Percentiles rank a stretch among this genome's conserved stretches.
These are phyloP conservation scores for Perizoma affinitatum DNA, from an alignment of 2,888 invertebrate genomes.

Conservation along the genomic window DNA sequence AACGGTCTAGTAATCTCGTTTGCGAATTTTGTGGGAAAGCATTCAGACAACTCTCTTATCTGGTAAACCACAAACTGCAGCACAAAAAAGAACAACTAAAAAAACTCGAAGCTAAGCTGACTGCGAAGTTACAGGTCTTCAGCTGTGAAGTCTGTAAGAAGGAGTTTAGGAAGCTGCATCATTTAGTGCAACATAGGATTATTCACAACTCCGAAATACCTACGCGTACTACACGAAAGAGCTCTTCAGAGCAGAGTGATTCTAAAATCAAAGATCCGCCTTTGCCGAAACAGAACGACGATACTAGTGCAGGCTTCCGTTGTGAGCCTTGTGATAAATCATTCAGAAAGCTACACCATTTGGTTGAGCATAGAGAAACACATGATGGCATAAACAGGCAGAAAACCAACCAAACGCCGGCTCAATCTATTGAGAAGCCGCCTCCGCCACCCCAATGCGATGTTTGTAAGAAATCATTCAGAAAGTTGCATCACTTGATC, in stretches of 20 bases:
- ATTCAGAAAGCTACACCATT: slow-evolving; percentile 77
- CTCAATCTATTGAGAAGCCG: slow-evolving; percentile 48
- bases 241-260: slow-evolving; percentile 66
- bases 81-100: slow-evolving; percentile 65
- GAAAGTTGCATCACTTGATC: slow-evolving; percentile 71
- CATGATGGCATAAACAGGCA: slow-evolving; percentile 75
- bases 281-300: slow-evolving; percentile 56
- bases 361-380: slow-evolving; percentile 79
- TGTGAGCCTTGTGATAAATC: slow-evolving; percentile 81
- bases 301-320: slow-evolving; percentile 72
- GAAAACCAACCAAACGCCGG: slow-evolving; percentile 45
- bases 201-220: slow-evolving; percentile 64
- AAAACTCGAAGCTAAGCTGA: slow-evolving; percentile 46
- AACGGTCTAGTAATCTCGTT: slow-evolving; percentile 50
- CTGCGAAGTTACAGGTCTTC: slow-evolving; percentile 48
- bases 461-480: slow-evolving; percentile 75
- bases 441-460: slow-evolving; percentile 65
- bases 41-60: slow-evolving; percentile 76
- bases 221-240: slow-evolving; percentile 58
- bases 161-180: slow-evolving; percentile 76
- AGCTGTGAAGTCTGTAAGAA: slow-evolving; percentile 78
- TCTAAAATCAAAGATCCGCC: slow-evolving; percentile 53
- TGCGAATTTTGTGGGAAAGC: slow-evolving; percentile 79
- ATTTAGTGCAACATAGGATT: slow-evolving; percentile 76
- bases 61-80: slow-evolving; percentile 71